Conservation (phyloP, 2,113 vertebrate genomes). For the Orthonyx spaldingii region DNA sequence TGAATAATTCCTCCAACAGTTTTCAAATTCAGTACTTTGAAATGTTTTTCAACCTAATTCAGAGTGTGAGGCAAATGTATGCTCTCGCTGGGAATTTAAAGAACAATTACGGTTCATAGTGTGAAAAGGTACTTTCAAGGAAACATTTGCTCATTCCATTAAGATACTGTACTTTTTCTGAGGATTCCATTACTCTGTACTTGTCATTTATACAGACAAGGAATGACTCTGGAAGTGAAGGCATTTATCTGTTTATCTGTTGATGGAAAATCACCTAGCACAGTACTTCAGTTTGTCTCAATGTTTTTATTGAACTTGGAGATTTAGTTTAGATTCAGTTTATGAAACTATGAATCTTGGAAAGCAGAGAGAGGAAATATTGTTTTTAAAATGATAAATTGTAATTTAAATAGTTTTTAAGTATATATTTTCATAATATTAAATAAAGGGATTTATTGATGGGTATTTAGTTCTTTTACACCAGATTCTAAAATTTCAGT, state of each 20-base stretch:
- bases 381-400: not conserved
- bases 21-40: not conserved
- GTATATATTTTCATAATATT: not conserved
- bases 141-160: not conserved
- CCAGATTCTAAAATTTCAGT: not conserved
- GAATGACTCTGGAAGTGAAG: not conserved
- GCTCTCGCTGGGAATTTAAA: not conserved
- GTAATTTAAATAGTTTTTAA: not conserved
- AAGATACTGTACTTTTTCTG: not conserved
- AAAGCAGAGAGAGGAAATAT: not conserved
- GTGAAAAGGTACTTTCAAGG: not conserved
- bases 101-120: not conserved
- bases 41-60: not conserved
- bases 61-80: not conserved
- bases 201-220: not conserved
- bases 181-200: not conserved
- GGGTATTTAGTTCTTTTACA: not conserved
- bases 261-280: not conserved
- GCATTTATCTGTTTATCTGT: not conserved
- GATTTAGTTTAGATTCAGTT: not conserved
- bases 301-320: not conserved
- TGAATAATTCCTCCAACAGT: not conserved
- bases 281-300: not conserved
- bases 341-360: not conserved
- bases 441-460: not conserved